These are phyloP conservation scores for Ascidia mentula DNA, from an alignment of 23 tunicate species.

Conservation along the genomic window DNA sequence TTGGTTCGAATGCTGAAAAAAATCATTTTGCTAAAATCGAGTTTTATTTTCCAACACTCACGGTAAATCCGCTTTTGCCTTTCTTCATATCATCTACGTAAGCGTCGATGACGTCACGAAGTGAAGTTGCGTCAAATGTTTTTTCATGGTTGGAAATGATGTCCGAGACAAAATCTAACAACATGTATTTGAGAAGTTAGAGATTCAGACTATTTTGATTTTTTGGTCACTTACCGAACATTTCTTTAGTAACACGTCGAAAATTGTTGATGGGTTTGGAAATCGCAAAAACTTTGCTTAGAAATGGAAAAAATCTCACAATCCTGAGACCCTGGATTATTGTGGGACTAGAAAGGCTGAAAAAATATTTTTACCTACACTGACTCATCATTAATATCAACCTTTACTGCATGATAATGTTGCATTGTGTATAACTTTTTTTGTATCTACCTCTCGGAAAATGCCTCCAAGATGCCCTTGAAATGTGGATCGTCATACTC, in stretches of 20 bases:
- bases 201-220: no score
- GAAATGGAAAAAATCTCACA: not conserved
- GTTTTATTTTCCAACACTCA: no score
- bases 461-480: not conserved
- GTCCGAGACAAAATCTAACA: not conserved
- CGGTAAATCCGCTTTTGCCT: not conserved
- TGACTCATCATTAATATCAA: no score
- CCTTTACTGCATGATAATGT: no score
- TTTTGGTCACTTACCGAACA: no score
- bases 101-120: not conserved
- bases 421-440: no score
- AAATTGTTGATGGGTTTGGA: not conserved
- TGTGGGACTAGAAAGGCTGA: not conserved
- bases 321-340: not conserved
- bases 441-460: not conserved
- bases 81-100: not conserved
- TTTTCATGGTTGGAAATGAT: not conserved
- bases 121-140: not conserved
- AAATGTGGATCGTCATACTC: not conserved
- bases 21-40: no score
- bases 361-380: no score
- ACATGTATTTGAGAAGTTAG: no score
- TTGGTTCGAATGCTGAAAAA: no score
- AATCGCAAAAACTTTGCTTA: not conserved
- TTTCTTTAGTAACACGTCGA: no score